phyloP scores from a whole-genome alignment of 30 jellyfish, hydroid and myxozoan species.

The Hydractinia symbiolongicarpus region DNA sequence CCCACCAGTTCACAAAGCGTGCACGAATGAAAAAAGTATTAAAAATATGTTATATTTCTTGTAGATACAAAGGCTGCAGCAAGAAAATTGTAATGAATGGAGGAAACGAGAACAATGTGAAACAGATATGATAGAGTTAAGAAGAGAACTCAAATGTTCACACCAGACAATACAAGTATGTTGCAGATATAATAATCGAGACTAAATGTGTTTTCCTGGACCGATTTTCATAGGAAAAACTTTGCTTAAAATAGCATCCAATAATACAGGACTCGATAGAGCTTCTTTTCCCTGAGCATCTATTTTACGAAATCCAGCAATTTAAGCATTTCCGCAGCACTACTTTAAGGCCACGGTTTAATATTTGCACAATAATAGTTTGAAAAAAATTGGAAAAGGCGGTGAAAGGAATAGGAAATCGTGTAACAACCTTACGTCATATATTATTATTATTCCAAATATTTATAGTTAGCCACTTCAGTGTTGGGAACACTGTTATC shows the following conservation, averaged over 20 bases:
- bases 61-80: slow-evolving; percentile 65
- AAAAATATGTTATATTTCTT: neutral
- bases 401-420: no score
- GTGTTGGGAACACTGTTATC: no score
- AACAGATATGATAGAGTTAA: slow-evolving; percentile 38
- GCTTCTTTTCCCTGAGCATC: no score
- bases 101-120: slow-evolving; percentile 68
- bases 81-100: slow-evolving; percentile 77
- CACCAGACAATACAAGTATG: slow-evolving; percentile 50
- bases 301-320: no score
- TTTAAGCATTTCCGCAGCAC: no score
- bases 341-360: no score
- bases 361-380: no score
- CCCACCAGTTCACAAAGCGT: no score
- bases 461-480: no score
- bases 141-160: slow-evolving; percentile 49
- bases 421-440: no score
- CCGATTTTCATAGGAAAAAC: neutral
- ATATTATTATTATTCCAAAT: no score
- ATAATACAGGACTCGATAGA: neutral
- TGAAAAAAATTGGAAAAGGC: no score
- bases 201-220: neutral
- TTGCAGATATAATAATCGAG: neutral
- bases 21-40: neutral
- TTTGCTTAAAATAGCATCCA: neutral